A percentile compares a stretch with the other conserved stretches of the same genome.
phyloP scores from a whole-genome alignment of 2,113 vertebrate species.

The Cyphomyrus discorhynchus region DNA sequence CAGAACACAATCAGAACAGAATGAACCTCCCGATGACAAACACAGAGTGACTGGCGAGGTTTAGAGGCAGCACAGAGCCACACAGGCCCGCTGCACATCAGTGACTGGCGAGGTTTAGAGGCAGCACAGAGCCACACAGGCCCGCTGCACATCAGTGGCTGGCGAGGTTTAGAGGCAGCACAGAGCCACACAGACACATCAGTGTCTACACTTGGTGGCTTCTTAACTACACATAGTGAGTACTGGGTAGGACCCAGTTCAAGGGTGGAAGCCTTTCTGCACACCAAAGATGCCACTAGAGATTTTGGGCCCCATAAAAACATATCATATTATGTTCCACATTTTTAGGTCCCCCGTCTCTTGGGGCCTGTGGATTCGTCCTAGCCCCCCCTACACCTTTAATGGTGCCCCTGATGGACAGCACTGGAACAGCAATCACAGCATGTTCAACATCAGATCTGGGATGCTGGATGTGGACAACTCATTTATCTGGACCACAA shows the following conservation, averaged over 20 bases:
- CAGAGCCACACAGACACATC: neutral
- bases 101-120: too few relatives aligned
- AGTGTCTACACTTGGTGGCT: neutral
- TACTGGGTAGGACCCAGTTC: neutral
- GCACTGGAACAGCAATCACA: neutral
- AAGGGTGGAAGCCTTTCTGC: neutral
- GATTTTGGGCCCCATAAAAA: too few relatives aligned
- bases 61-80: neutral
- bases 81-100: neutral
- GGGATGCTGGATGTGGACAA: neutral
- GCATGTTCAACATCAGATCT: neutral
- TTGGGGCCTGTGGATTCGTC: too few relatives aligned
- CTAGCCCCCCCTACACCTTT: too few relatives aligned
- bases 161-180: too few relatives aligned
- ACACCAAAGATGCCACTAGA: neutral
- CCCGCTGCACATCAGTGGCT: too few relatives aligned
- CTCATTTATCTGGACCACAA: neutral
- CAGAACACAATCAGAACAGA: neutral
- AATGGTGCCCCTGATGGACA: too few relatives aligned
- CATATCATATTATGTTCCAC: too few relatives aligned
- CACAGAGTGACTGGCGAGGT: neutral
- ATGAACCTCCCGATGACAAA: neutral
- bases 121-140: too few relatives aligned
- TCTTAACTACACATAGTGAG: neutral
- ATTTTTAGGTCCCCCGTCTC: too few relatives aligned